A percentile compares a stretch with the other conserved stretches of the same genome.
phyloP scores from a whole-genome alignment of 2,113 vertebrate species.

The Hippocampus abdominalis region DNA sequence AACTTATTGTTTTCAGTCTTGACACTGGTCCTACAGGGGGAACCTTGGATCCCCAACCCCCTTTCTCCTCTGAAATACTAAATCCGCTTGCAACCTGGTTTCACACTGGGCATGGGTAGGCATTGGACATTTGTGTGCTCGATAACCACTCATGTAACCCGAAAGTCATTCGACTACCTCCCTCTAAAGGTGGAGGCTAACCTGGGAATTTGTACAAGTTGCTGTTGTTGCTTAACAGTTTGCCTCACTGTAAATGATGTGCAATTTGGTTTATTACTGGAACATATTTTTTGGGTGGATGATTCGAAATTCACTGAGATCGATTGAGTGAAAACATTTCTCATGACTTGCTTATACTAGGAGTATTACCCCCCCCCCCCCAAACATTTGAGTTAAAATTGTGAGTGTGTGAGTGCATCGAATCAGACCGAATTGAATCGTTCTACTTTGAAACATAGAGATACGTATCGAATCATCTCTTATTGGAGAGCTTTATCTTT shows the following conservation, averaged over 20 bases:
- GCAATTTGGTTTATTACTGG: conserved; percentile 33
- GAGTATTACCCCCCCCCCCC: too few species aligned
- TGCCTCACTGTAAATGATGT: conserved; percentile 28
- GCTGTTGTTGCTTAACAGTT: conserved; percentile 44
- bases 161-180: conserved; percentile 11
- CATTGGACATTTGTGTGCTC: conserved; percentile 49
- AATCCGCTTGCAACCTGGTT: conserved; percentile 26
- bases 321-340: conserved; percentile 39
- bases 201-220: conserved; percentile 32
- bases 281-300: conserved; percentile 37
- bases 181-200: conserved; percentile 36
- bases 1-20: conserved; percentile 78
- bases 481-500: too few species aligned
- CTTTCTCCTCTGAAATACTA: conserved; percentile 45
- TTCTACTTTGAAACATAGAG: too few species aligned
- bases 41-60: conserved; percentile 17
- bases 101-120: conserved; percentile 52
- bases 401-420: too few species aligned
- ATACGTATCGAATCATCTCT: too few species aligned
- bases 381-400: too few species aligned
- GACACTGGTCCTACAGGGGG: conserved; percentile 73
- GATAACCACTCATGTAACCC: conserved; percentile 22
- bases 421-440: too few species aligned
- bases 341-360: conserved; percentile 23
- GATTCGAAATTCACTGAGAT: conserved; percentile 39